Evolutionary conservation across 2,797 vertebrate species (phyloP).

Genomic region (Falco biarmicus): DNA sequence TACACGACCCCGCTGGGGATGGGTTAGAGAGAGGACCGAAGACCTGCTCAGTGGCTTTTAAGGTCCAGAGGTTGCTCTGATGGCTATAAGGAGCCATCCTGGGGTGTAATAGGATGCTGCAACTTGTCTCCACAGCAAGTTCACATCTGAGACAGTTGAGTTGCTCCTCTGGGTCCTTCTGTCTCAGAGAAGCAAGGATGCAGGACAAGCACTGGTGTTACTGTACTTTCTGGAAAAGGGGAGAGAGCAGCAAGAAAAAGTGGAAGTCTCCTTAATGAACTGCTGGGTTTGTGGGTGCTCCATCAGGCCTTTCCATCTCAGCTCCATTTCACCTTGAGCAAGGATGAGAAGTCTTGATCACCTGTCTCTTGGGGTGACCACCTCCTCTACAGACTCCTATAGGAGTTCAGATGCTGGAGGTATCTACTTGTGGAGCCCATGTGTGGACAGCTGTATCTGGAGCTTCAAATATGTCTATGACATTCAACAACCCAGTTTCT

Average conservation of each 20-base stretch:
- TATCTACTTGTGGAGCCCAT: background rate
- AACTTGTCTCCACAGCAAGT: background rate
- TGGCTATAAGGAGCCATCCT: background rate
- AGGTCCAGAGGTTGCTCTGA: background rate
- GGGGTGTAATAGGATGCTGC: background rate
- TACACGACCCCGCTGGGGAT: background rate
- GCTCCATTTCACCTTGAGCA: background rate
- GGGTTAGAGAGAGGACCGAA: background rate
- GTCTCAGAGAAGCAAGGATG: background rate
- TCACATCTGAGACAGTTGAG: background rate
- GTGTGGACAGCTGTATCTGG: background rate
- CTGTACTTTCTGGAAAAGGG: background rate
- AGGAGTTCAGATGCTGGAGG: background rate
- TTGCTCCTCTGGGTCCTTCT: background rate
- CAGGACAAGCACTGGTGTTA: background rate
- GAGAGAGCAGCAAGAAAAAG: background rate
- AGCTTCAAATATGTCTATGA: background rate
- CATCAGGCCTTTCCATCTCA: background rate
- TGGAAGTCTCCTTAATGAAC: background rate
- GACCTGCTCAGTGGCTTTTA: background rate
- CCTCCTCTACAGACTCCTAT: background rate
- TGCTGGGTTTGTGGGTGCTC: background rate
- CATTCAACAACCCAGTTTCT: background rate
- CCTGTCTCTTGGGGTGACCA: background rate
- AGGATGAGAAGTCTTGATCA: background rate